Evolutionary conservation across 1,140 invertebrate species (phyloP), one percentile per base, ranked within the genome.

Genomic region (Cydia amplana): DNA sequence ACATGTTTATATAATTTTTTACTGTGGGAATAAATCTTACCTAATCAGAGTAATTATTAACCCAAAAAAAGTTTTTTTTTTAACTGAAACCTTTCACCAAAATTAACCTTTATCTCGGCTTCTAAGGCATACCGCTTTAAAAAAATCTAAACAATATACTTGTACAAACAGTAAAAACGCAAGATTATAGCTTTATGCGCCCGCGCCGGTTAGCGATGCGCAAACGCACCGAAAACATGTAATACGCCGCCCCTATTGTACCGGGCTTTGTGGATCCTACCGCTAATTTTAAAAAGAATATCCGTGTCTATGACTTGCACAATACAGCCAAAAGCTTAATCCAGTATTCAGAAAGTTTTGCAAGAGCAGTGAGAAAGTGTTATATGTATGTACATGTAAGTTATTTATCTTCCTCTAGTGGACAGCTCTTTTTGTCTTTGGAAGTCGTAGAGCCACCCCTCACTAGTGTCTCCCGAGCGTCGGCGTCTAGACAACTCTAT

Each of bases 201-300:
- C 3, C 9, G 36, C 36, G 36, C 36, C 36, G 46, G 46, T 55
- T 55, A 55, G n/a, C 20, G 51, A 55, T 55, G 51, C 51, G 51
- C 51, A 55, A 18, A 55, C 51, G 51, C 51, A 18, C 51, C 51
- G 51, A 55, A 16, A 18, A 18, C 16, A 55, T 55, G 6, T 16
- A 55, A 55, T 7, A 18, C 51, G n/a, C 51, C 51, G 51, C 51
- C 2, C 2, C n/a, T 18, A n/a, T 55, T 55, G 51, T 55, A 16
- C 51, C 16, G 16, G 16, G 5, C 51, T 55, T 55, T 55, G 51
- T 55, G n/a, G 16, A 55, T 55, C 49, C n/a, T 51, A 55, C 51
- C 51, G 51, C 51, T 55, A 55, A 55, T 55, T 55, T 55, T 55
- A 36, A 77, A 51, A 67, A 43, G 16, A 72, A 73, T 32, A 40